phyloP scores from a whole-genome alignment of 2,113 vertebrate genomes.

The Lonchura striata region DNA sequence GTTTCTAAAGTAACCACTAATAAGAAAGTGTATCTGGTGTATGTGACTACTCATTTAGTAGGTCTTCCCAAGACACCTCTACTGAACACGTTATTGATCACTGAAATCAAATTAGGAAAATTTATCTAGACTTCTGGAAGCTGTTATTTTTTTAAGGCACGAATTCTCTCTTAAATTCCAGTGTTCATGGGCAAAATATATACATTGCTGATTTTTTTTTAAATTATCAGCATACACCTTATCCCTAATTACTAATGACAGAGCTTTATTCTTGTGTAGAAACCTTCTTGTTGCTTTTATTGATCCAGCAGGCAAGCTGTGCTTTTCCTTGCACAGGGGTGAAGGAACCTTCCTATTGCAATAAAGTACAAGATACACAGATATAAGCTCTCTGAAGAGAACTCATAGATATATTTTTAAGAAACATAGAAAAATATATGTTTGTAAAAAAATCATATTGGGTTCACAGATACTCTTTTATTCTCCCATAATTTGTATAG shows the following conservation, averaged over 20 bases:
- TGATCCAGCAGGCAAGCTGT: neutral
- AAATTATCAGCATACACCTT: neutral
- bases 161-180: neutral
- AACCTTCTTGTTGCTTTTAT: neutral
- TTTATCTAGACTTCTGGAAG: neutral
- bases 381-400: neutral
- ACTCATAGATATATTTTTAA: neutral
- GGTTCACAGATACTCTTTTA: neutral
- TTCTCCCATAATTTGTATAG: neutral
- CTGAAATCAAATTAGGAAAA: conserved; percentile 1
- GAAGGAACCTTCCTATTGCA: neutral
- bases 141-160: neutral
- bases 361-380: neutral
- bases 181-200: neutral
- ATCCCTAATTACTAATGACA: neutral
- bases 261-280: neutral
- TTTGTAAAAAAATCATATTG: neutral
- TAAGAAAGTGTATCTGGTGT: neutral
- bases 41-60: neutral
- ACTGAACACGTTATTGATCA: neutral
- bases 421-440: neutral
- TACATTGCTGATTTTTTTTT: neutral
- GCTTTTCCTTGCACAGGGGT: neutral
- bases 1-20: neutral
- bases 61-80: neutral